Evolutionary conservation across 2,888 invertebrate species (phyloP), one percentile per base, ranked within the genome.

Genomic region (Drosophila antonietae): DNA sequence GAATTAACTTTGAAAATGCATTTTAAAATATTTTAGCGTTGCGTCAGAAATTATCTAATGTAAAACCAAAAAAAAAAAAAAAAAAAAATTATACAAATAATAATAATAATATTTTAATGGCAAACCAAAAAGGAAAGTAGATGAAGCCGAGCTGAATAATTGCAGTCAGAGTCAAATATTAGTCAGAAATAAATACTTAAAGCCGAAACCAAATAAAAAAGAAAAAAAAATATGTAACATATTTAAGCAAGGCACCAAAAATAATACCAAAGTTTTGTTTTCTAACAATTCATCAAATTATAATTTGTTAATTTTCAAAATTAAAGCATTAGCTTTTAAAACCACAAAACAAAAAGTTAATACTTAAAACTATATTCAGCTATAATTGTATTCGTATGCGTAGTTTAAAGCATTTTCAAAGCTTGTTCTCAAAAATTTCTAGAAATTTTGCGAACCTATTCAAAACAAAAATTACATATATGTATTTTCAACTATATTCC

Each of bases 401-500:
- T 90, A 91, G 91, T 89, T 90, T 89, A 75, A 90, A 84, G 90
- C 90, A 89, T 90, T 91, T 90, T 91, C 85, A 89, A 91, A 89
- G 91, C 91, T 91, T 91, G 89, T 86, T 90, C 89, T 78, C 79
- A 82, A 83, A 89, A 74, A 75, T 71, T 80, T 91, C 90, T 89
- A 87, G 90, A 91, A 83, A 90, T 87, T 91, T 90, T 88, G 79
- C 82, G 84, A 88, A 85, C 59, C 68, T 76, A 77, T 88, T 84
- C 78, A 73, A 58, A 62, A 59, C 49, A 58, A 72, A 63, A 61
- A 51, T 68, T 77, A 80, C 72, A 74, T 81, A 76, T 87, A 76
- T 87, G 73, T 87, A 78, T 80, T 75, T 81, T 20, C 35, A 51
- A 18, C 78, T 78, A 73, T 88, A 81, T 88, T 81, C 74, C 56